A percentile compares a stretch with the other conserved stretches of the same genome.
Evolutionary conservation across 2,888 invertebrate species (phyloP).

Genomic region (Trachelus tabidus): DNA sequence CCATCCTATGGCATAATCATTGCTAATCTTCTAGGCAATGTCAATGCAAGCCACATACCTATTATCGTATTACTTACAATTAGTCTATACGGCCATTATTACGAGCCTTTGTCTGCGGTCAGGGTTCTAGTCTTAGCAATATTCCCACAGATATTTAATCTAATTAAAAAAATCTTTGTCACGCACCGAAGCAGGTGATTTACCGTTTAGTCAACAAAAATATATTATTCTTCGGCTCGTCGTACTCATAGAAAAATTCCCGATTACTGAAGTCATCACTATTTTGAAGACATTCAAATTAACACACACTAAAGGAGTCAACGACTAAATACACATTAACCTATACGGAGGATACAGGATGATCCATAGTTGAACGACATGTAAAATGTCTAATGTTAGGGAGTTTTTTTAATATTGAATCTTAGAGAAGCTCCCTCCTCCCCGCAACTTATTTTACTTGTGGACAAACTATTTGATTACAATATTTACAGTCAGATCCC

Average conservation of each 20-base stretch:
- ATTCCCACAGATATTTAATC: not conserved
- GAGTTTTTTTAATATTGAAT: not conserved
- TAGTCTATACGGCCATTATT: not conserved
- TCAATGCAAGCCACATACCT: not conserved
- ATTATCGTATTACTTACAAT: not conserved
- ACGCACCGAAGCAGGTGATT: too few relatives aligned
- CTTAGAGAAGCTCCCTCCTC: not conserved
- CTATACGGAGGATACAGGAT: not conserved
- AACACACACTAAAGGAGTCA: not conserved
- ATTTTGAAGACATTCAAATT: not conserved
- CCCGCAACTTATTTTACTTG: not conserved
- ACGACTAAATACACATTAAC: not conserved
- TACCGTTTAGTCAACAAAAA: not conserved
- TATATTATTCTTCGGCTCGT: not conserved
- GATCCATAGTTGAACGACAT: not conserved
- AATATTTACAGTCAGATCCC: not conserved
- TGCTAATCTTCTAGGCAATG: not conserved
- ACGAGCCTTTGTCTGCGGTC: not conserved
- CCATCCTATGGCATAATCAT: not conserved
- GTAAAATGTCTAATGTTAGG: not conserved
- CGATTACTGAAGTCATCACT: not conserved
- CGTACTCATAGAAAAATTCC: not conserved
- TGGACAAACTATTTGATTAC: not conserved
- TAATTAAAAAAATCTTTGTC: not conserved
- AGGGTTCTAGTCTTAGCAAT: not conserved